Evolutionary conservation across 2,888 invertebrate species (phyloP), one percentile per base, ranked within the genome.

Genomic region (Icerya purchasi): DNA sequence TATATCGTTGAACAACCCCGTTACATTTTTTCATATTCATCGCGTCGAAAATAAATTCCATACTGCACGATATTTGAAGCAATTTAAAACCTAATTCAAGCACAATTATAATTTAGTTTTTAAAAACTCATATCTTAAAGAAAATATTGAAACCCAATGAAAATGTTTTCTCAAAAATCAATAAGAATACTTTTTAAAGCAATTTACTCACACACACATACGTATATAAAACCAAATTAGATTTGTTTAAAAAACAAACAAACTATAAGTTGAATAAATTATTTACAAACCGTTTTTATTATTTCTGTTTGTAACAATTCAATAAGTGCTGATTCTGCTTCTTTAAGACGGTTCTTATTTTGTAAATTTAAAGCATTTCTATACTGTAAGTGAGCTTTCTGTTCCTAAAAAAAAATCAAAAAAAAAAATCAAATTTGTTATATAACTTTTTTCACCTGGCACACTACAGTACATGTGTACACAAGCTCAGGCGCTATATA

Each of bases 301-400:
- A 81, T 67, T 67, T 80, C 78, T 1, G 80, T 80, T 59, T 80
- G 77, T 23, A 82, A 68, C 18, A 90, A 73, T 67, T 83, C 79
- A 66, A 77, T 76, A 24, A 89, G 76, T 58, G 83, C 73, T 61
- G 76, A 75, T 59, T 82, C 77, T 0, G 89, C 84, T 68, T 83
- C 81, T 59, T 77, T 73, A 57, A 76, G 70, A 64, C 82, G 77
- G 10, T 80, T 79, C 66, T 79, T 78, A 65, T 79, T 76, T 68
- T 84, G 80, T 49, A 83, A 73, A 57, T 80, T 77, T 54, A 90
- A 74, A 8, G 86, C 86, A 71, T 82, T 81, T 61, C 84, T 82
- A 69, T 90, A 91, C 65, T 84, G 78, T 57, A 83, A 79, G 56
- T 86, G 75, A 0, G 86, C 86, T 74, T 86, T 84, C 70, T 88